These are phyloP conservation scores for Perca schrenkii DNA, from an alignment of 2,113 vertebrate species.

Conservation along the genomic window DNA sequence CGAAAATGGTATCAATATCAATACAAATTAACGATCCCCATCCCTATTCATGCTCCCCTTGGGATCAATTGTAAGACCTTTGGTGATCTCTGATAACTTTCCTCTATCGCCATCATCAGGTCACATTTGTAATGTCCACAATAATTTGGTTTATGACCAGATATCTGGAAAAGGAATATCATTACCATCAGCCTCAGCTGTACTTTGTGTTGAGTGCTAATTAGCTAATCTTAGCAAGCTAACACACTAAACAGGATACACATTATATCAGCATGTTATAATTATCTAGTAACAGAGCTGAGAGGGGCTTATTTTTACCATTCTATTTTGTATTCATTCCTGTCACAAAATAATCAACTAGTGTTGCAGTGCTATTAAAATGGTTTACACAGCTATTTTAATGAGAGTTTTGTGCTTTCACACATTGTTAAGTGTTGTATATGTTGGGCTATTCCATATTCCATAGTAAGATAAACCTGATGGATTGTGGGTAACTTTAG, in stretches of 20 bases:
- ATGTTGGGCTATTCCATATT: too few relatives aligned
- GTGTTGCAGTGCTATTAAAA: background rate
- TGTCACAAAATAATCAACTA: background rate
- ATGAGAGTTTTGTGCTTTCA: background rate
- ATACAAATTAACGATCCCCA: too few relatives aligned
- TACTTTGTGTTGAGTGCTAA: background rate
- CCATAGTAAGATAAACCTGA: too few relatives aligned
- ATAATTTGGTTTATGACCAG: background rate
- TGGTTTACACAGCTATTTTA: background rate
- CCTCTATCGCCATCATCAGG: background rate
- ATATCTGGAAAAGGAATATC: background rate
- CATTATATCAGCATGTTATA: background rate
- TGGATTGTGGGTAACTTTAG: too few relatives aligned
- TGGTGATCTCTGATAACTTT: background rate
- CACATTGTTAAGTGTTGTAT: background rate
- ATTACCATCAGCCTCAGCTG: background rate
- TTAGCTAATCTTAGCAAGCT: background rate
- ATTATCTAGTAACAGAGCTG: background rate
- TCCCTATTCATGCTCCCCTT: background rate
- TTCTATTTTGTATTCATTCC: background rate
- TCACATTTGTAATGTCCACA: background rate
- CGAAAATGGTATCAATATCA: too few relatives aligned
- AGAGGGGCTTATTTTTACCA: background rate
- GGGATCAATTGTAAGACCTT: background rate
- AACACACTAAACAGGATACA: background rate